Conservation (phyloP, 1,140 invertebrate species). For the Acromyrmex echinatior region DNA sequence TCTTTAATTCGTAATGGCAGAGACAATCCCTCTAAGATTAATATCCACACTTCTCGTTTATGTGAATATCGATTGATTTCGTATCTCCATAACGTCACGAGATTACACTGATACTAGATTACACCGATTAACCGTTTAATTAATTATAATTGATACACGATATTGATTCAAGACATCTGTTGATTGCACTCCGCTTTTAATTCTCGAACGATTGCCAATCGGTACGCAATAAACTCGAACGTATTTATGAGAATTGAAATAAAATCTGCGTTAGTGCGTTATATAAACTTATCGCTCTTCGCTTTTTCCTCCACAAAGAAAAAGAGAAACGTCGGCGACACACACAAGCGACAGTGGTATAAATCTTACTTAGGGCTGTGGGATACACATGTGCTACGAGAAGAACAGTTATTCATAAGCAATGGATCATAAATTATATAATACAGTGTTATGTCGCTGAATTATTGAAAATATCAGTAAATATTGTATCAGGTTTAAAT, state of each 20-base stretch:
- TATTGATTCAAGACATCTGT: constrained; percentile 56
- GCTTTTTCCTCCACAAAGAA: neutral
- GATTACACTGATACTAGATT: constrained; percentile 65
- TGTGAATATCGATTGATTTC: neutral
- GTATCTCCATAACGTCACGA: constrained; percentile 27
- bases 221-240: neutral
- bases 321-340: neutral
- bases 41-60: constrained; percentile 73
- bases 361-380: constrained; percentile 79
- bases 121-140: constrained; percentile 76
- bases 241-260: constrained; percentile 3
- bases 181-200: constrained; percentile 39
- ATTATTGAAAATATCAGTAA: constrained; percentile 79
- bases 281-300: constrained; percentile 12
- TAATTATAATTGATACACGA: constrained; percentile 74
- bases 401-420: constrained; percentile 82
- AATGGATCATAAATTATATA: constrained; percentile 80
- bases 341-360: constrained; percentile 65
- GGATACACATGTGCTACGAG: constrained; percentile 70
- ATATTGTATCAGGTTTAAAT: constrained; percentile 72
- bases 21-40: constrained; percentile 49
- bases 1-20: constrained; percentile 75
- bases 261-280: neutral
- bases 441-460: constrained; percentile 71
- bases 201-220: neutral